Percentiles rank a stretch among this genome's conserved stretches.
Conservation (phyloP, 1,140 invertebrate genomes). For the Neodiprion virginianus region DNA sequence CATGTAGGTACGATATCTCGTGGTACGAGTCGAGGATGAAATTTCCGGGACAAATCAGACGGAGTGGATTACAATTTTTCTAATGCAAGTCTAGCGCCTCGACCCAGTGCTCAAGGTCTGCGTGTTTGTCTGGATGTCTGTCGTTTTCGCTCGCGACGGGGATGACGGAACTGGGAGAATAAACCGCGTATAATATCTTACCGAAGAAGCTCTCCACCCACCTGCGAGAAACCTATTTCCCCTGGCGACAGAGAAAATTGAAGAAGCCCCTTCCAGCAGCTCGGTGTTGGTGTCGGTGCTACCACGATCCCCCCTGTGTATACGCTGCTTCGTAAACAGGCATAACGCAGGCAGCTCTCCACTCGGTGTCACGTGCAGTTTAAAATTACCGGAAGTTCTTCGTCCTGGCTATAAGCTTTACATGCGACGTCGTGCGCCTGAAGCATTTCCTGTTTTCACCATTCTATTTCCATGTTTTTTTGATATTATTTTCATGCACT, state of each 20-base stretch:
- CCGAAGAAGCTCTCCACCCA: not conserved
- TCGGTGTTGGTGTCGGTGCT: not conserved
- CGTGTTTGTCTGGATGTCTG: not conserved
- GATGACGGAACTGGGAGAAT: not conserved
- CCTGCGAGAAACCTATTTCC: not conserved
- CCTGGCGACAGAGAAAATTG: constrained; percentile 5
- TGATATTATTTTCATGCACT: not conserved
- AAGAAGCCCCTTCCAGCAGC: not conserved
- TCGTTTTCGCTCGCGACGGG: not conserved
- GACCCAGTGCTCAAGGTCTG: not conserved
- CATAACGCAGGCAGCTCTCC: not conserved
- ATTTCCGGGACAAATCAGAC: not conserved
- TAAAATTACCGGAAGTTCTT: not conserved
- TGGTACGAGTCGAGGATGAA: no score
- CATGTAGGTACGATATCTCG: not conserved
- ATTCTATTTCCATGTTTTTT: not conserved
- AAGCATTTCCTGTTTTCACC: not conserved
- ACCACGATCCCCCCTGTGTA: not conserved
- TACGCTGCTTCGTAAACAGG: not conserved
- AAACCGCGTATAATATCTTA: not conserved
- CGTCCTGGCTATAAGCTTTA: not conserved
- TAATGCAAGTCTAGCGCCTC: not conserved
- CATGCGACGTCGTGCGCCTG: not conserved
- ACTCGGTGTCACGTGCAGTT: not conserved
- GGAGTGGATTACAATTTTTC: not conserved